phyloP scores from a whole-genome alignment of 2,797 vertebrate species.

The Glossophaga mutica region DNA sequence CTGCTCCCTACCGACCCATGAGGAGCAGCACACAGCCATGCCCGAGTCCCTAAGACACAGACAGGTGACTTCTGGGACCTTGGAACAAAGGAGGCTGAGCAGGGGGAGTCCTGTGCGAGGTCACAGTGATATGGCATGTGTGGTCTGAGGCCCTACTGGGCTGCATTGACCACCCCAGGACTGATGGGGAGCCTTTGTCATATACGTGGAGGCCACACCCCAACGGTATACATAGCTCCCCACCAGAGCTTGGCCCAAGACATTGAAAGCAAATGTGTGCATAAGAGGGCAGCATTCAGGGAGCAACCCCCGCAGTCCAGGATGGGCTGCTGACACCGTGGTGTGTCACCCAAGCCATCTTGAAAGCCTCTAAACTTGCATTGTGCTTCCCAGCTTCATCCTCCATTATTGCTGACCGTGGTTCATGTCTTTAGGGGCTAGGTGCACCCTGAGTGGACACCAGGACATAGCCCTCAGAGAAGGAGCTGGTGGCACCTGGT shows the following conservation, averaged over 20 bases:
- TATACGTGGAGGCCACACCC: neutral
- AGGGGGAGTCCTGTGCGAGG: neutral
- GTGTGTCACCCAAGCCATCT: neutral
- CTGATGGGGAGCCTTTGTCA: neutral
- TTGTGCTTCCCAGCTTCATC: neutral
- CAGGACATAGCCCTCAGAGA: neutral
- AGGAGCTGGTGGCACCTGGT: neutral
- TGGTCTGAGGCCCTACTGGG: neutral
- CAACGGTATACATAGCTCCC: neutral
- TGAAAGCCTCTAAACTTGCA: neutral
- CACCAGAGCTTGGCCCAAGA: neutral
- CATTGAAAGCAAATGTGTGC: too few relatives aligned
- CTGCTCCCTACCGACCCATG: neutral
- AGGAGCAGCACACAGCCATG: neutral
- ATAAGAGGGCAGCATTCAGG: neutral
- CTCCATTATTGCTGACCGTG: too few relatives aligned
- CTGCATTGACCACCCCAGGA: neutral
- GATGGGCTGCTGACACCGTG: accelerated
- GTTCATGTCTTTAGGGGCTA: neutral
- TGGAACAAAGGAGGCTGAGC: neutral
- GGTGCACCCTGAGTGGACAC: neutral
- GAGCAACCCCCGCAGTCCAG: neutral
- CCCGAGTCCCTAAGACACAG: neutral
- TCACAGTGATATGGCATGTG: neutral
- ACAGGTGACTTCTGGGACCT: neutral